Conservation (phyloP, 2,888 invertebrate species). For the Cerceris rybyensis region DNA sequence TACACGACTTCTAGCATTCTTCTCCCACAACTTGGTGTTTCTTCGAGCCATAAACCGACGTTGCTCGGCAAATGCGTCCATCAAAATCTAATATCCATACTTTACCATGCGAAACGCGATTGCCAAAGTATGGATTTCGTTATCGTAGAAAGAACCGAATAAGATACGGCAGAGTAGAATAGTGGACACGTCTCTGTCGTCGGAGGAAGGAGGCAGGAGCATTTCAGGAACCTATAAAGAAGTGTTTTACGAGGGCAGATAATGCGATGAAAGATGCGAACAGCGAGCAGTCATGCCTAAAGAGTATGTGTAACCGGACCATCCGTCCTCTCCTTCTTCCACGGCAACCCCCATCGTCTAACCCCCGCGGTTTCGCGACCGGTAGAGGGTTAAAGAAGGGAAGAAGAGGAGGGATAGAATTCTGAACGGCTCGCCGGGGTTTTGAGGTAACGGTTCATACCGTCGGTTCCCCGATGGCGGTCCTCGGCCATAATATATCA, state of each 20-base stretch:
- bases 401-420: conserved; percentile 1
- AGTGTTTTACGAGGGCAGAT: conserved; percentile 80
- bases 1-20: too few relatives aligned
- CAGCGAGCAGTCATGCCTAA: conserved; percentile 78
- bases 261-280: conserved; percentile 81
- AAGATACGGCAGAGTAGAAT: conserved; percentile 2
- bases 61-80: conserved; percentile 41
- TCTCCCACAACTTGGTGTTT: not conserved
- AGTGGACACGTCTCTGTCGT: conserved; percentile 9
- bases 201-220: conserved; percentile 30
- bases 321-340: conserved; percentile 69
- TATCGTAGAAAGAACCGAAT: conserved; percentile 1
- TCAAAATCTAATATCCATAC: conserved; percentile 53
- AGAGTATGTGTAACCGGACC: conserved; percentile 76
- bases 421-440: conserved; percentile 3
- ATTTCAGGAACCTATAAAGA: conserved; percentile 74
- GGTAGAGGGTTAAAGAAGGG: conserved; percentile 35
- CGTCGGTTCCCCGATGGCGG: conserved; percentile 28
- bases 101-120: conserved; percentile 14
- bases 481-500: conserved; percentile 79
- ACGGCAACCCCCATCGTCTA: conserved; percentile 52
- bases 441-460: conserved; percentile 40
- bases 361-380: conserved; percentile 62
- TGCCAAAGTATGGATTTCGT: not conserved
- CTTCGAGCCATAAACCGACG: conserved; percentile 23